Evolutionary conservation across 2,888 invertebrate genomes (phyloP), one percentile per base, ranked within the genome.

Genomic region (Conus canariensis): DNA sequence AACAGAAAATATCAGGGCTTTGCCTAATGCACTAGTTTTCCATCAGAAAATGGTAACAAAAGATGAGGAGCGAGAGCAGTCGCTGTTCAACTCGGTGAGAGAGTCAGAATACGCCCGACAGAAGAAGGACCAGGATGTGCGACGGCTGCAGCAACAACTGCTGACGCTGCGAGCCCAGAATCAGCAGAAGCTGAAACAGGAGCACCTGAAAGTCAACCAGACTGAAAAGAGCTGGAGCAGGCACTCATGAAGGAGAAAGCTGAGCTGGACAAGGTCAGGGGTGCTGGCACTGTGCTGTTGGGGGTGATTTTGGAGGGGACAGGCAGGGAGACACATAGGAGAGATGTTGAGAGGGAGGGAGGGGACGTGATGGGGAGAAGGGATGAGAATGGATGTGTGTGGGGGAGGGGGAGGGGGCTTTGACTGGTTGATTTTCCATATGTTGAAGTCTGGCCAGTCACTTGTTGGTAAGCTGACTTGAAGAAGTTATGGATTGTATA

Each of bases 11-110:
- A 4, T 45, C 45, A 45, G 45, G 45, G 45, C 45, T 45, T 45
- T 45, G 45, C 45, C 45, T 45, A 45, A 45, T 45, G 45, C 45
- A 45, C 45, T 45, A 45, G 45, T 45, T 45, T 45, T 45, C 45
- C 45, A 45, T 16, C 93, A 96, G 95, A 95, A 95, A 95, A 94
- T 94, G 93, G 95, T 96, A n/a, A 92, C 89, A 12, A 96, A 96
- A 89, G 95, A 94, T 25, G 95, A 95, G 89, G 95, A 96, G 74
- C 85, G 91, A 58, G 96, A 96, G 91, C 95, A 95, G 90, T 92
- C 92, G 83, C 92, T 96, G 86, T 95, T 95, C 92, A 93, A 92
- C 91, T 93, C 92, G 77, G 95, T 96, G 19, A 92, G 96, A 89
- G 95, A 95, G 91, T 93, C 95, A 1, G 96, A 96, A 90, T 95